Evolutionary conservation across 2,797 vertebrate species (phyloP).

Genomic region (Sebastes iracundus): DNA sequence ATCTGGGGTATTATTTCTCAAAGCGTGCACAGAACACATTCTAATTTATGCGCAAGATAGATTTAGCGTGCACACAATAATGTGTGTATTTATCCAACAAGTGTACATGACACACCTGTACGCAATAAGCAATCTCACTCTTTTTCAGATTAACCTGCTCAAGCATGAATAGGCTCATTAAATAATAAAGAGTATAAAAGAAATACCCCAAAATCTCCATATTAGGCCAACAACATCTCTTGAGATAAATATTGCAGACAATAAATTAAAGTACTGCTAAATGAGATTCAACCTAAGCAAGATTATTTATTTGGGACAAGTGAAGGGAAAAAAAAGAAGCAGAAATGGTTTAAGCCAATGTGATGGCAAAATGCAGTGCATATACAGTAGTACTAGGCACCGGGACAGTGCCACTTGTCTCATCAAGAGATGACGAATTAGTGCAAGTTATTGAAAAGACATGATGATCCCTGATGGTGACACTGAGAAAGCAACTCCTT

Average conservation of each 20-base stretch:
- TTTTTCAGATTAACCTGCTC: background rate
- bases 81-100: background rate
- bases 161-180: background rate
- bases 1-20: background rate
- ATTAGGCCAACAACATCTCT: background rate
- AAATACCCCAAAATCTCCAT: no score
- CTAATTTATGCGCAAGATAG: background rate
- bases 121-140: background rate
- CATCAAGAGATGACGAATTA: no score
- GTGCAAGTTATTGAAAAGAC: no score
- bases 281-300: background rate
- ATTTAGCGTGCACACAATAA: background rate
- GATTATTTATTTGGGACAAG: background rate
- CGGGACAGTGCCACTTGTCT: background rate
- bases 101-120: background rate
- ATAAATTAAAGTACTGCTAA: background rate
- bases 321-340: background rate
- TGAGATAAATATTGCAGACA: background rate
- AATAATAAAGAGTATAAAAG: no score
- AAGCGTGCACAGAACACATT: background rate
- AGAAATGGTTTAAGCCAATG: background rate
- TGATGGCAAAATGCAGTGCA: background rate
- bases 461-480: no score
- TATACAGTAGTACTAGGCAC: background rate
- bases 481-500: background rate